Base-by-base conservation (phyloP, 2,888 invertebrate genomes). In the Saturnia japonica region DNA sequence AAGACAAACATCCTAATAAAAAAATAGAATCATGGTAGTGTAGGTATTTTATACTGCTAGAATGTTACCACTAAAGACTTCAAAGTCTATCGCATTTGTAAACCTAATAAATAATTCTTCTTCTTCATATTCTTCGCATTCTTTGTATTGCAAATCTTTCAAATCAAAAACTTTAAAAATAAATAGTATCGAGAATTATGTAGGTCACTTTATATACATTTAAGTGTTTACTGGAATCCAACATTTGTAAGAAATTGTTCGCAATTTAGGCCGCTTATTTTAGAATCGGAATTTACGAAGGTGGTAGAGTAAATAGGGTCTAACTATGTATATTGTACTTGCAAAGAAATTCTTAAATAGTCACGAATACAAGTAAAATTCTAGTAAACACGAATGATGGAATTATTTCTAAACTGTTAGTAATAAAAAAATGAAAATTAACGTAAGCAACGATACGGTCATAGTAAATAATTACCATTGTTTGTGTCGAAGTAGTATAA, bases 201-300 rank as follows among this genome's bases (percentile, higher is more conserved):
- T 60, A 51, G 47, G 51, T 64, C 19, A n/a, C 40, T 47, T 34
- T 70, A n/a, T 34, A 16, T 12, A 42, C 4, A 42, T 67, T 57
- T 28, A 43, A 25, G 42, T 51, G 51, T 77, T 67, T 54, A 19
- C 42, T 34, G 70, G 66, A 67, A 70, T 70, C 34, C 54, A 42
- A 42, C 66, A 42, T 70, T 70, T 34, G 42, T 70, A 54, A 54
- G 54, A 70, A 70, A 67, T 66, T 66, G 54, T 66, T 70, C 42
- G 66, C 54, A 67, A 70, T 67, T 70, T 51, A 67, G 70, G 70
- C 43, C 67, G 45, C 54, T 69, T 67, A 70, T 67, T 70, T 70
- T 51, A 54, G 66, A 54, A 67, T 54, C 67, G 54, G 40, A 51
- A 66, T 70, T 54, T 67, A 67, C 22, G 67, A 54, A 67, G 67